Conservation (phyloP, 2,888 invertebrate species). For the Drosophila paranaensis region DNA sequence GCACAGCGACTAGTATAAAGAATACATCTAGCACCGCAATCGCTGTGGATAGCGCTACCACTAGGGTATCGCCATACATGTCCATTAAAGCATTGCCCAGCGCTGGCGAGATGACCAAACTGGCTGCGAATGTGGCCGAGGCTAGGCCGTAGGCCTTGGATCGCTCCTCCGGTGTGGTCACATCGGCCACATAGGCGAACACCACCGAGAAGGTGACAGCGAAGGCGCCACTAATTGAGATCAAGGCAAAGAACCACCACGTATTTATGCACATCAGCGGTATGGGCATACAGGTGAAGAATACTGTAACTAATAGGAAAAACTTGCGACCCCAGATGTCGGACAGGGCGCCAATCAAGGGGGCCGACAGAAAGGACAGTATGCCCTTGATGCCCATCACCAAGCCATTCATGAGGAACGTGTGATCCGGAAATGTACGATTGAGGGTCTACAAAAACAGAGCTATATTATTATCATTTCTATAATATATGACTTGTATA, state of each 20-base stretch:
- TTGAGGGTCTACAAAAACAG: constrained; percentile 89
- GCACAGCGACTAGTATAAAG: constrained; percentile 98
- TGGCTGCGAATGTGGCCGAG: constrained; percentile 99
- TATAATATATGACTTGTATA: background rate
- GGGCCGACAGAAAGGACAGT: constrained; percentile 98
- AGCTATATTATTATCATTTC: background rate
- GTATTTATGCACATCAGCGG: constrained; percentile 99
- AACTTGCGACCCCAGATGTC: constrained; percentile 99
- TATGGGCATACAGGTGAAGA: constrained; percentile 99
- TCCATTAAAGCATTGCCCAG: constrained; percentile 95
- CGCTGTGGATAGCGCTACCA: constrained; percentile 97
- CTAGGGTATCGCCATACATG: constrained; percentile 92
- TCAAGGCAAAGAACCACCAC: constrained; percentile 99
- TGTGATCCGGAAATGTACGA: constrained; percentile 99
- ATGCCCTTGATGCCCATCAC: constrained; percentile 99
- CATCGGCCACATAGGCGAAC: constrained; percentile 99
- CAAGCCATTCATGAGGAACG: constrained; percentile 98
- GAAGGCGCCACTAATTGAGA: constrained; percentile 99
- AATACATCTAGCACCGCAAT: constrained; percentile 98
- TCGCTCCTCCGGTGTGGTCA: constrained; percentile 98
- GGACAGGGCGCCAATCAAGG: constrained; percentile 97
- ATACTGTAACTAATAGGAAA: constrained; percentile 98
- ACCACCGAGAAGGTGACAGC: constrained; percentile 99
- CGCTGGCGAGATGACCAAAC: constrained; percentile 99
- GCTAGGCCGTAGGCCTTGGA: constrained; percentile 98